Evolutionary conservation across 1,140 invertebrate genomes (phyloP).

Genomic region (Achroia grisella): DNA sequence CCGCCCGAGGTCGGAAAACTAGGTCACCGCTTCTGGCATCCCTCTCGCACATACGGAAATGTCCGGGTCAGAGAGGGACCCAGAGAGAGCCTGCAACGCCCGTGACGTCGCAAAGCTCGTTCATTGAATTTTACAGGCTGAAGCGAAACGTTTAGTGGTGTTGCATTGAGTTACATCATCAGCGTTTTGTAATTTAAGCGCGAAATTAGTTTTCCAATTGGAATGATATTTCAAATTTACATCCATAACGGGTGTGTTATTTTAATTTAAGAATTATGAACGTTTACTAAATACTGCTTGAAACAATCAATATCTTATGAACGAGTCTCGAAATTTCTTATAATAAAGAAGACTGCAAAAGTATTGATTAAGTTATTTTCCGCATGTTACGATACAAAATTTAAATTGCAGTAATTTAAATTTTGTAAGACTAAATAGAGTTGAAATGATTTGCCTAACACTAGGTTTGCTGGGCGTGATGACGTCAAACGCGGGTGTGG

Average conservation of each 20-base stretch:
- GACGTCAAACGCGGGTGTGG: conserved; percentile 70
- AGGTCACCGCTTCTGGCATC: conserved; percentile 46
- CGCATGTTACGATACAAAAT: neutral
- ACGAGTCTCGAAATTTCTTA: no score
- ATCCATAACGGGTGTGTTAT: neutral
- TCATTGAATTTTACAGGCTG: conserved; percentile 66
- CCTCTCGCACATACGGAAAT: conserved; percentile 17
- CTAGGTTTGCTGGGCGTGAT: conserved; percentile 24
- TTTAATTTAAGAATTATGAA: no score
- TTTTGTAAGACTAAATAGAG: no score
- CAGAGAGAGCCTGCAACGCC: conserved; percentile 36
- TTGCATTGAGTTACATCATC: conserved; percentile 27
- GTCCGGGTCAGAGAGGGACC: conserved; percentile 26
- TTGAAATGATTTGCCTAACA: neutral
- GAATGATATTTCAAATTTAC: neutral
- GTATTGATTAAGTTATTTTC: no score
- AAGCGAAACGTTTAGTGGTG: conserved; percentile 31
- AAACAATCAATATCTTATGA: no score
- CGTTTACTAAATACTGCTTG: no score
- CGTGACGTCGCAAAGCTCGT: conserved; percentile 56
- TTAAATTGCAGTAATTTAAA: neutral
- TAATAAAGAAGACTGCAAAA: no score
- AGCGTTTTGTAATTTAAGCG: neutral
- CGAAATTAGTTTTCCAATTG: no score
- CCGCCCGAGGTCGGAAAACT: conserved; percentile 65